These are phyloP conservation scores for Aphaenogaster floridana DNA, from an alignment of 1,140 invertebrate genomes.

Conservation along the genomic window DNA sequence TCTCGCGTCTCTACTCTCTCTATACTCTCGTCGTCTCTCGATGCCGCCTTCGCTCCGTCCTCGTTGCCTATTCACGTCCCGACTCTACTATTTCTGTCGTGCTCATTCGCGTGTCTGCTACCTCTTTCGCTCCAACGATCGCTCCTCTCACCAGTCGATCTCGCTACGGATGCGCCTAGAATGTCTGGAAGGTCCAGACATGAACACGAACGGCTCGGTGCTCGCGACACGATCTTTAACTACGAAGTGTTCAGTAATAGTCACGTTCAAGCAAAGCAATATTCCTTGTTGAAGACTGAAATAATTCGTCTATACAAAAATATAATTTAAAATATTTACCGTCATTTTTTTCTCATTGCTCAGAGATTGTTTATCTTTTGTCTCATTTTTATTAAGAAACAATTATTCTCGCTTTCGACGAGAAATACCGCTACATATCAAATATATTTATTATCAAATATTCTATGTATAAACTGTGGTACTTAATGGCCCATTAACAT, in stretches of 20 bases:
- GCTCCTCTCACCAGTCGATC: conserved; percentile 49
- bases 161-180: conserved; percentile 24
- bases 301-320: background rate
- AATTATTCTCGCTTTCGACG: background rate
- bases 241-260: background rate
- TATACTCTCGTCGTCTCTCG: conserved; percentile 7
- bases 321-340: background rate
- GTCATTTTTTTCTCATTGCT: background rate
- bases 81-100: conserved; percentile 52
- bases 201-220: background rate
- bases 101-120: conserved; percentile 14
- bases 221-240: conserved; percentile 28
- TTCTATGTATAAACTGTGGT: background rate
- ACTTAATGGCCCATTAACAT: background rate
- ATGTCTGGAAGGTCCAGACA: conserved; percentile 31
- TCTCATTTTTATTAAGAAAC: background rate
- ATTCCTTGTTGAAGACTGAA: background rate
- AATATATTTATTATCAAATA: background rate
- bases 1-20: background rate
- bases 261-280: background rate
- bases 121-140: conserved; percentile 51
- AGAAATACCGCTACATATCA: background rate
- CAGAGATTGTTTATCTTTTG: background rate
- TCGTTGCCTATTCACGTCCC: conserved; percentile 59
- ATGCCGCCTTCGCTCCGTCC: conserved; percentile 32